Evolutionary conservation across 2,113 vertebrate genomes (phyloP).

Genomic region (Mystacornis crossleyi): DNA sequence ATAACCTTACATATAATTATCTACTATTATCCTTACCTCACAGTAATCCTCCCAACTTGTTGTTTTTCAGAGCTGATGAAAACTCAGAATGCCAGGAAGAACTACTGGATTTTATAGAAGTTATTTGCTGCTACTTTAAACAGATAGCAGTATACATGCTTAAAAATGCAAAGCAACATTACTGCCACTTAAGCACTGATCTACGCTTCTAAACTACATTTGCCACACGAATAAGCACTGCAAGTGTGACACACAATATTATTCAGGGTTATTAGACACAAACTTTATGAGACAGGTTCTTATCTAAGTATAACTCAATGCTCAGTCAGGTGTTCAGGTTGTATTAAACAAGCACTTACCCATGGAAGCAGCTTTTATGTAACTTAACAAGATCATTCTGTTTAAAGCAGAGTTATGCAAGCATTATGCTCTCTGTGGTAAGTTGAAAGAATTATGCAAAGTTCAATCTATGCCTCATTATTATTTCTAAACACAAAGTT

Average conservation of each 20-base stretch:
- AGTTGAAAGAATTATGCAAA: neutral
- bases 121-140: neutral
- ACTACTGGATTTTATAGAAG: neutral
- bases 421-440: neutral
- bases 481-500: neutral
- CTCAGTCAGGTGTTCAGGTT: neutral
- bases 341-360: neutral
- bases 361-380: neutral
- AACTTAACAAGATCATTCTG: neutral
- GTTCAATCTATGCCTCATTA: neutral
- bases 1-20: neutral
- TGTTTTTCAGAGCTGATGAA: neutral
- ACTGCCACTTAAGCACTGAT: neutral
- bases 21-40: neutral
- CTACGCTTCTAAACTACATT: neutral
- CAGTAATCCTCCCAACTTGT: neutral
- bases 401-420: neutral
- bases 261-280: neutral
- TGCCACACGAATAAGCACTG: fast-evolving
- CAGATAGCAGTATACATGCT: neutral
- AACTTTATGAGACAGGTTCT: neutral
- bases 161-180: neutral
- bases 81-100: neutral
- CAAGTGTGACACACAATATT: neutral
- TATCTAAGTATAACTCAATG: neutral